phyloP scores from a whole-genome alignment of 1,140 invertebrate genomes.

The Drosophila chauvacae region DNA sequence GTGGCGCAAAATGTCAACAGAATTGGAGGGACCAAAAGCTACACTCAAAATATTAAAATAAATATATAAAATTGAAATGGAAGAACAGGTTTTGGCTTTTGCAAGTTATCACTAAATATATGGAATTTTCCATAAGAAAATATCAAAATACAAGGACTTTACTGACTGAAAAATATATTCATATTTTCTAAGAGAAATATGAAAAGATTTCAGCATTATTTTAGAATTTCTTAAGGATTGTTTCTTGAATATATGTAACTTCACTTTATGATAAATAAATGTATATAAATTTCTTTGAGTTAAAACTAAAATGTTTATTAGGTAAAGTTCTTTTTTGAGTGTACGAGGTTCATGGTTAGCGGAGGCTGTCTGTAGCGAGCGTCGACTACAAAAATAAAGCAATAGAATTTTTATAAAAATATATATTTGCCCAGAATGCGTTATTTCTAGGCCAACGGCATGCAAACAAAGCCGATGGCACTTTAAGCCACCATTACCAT shows the following conservation, averaged over 20 bases:
- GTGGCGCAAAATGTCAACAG: constrained; percentile 77
- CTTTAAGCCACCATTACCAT: constrained; percentile 54
- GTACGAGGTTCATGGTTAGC: neutral
- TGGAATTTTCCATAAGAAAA: neutral
- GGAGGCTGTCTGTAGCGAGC: neutral
- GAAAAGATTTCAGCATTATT: neutral
- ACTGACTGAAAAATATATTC: neutral
- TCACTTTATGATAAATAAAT: neutral
- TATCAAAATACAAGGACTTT: too few relatives aligned
- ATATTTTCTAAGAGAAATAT: neutral
- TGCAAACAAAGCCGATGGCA: constrained; percentile 79
- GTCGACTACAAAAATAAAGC: constrained; percentile 58
- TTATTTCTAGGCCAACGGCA: constrained; percentile 74
- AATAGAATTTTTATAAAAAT: constrained; percentile 78
- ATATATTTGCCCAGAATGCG: constrained; percentile 65
- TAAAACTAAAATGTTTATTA: too few relatives aligned
- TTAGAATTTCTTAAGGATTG: neutral
- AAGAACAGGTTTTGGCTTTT: neutral
- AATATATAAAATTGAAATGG: too few relatives aligned
- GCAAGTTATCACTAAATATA: too few relatives aligned
- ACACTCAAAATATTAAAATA: constrained; percentile 13
- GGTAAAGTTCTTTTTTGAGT: neutral
- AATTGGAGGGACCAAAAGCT: constrained; percentile 8
- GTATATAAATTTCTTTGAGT: too few relatives aligned
- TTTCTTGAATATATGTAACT: neutral